A percentile compares a stretch with the other conserved stretches of the same genome.
Conservation (phyloP, 1,140 invertebrate species). For the Habropoda laboriosa region DNA sequence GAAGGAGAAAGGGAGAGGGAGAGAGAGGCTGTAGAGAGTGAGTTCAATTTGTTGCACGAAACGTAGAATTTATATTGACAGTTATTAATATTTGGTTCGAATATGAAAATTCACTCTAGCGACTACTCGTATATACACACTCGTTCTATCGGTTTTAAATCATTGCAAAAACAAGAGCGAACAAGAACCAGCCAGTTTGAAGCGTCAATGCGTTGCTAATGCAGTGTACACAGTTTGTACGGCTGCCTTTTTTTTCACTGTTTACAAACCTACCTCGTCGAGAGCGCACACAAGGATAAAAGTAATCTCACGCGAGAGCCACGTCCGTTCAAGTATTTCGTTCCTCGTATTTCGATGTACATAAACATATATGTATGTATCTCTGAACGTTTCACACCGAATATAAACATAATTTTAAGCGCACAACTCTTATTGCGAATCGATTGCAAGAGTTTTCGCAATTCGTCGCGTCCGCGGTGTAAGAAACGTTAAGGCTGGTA, state of each 20-base stretch:
- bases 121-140: not conserved
- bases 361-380: no score
- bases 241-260: not conserved
- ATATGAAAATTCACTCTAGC: no score
- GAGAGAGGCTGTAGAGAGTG: no score
- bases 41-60: not conserved
- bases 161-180: not conserved
- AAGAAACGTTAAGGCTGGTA: not conserved
- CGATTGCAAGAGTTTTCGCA: not conserved
- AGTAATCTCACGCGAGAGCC: not conserved
- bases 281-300: not conserved
- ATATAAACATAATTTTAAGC: not conserved
- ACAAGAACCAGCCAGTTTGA: not conserved
- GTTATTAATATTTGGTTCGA: conserved; percentile 10
- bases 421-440: not conserved
- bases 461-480: not conserved
- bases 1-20: no score
- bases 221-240: not conserved
- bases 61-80: not conserved
- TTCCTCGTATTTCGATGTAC: not conserved
- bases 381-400: not conserved
- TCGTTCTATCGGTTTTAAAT: not conserved
- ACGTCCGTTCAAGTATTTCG: not conserved
- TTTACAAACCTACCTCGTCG: conserved; percentile 1
- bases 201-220: not conserved